Evolutionary conservation across 2,888 invertebrate species (phyloP), one percentile per base, ranked within the genome.

Genomic region (Erpobdella octoculata): DNA sequence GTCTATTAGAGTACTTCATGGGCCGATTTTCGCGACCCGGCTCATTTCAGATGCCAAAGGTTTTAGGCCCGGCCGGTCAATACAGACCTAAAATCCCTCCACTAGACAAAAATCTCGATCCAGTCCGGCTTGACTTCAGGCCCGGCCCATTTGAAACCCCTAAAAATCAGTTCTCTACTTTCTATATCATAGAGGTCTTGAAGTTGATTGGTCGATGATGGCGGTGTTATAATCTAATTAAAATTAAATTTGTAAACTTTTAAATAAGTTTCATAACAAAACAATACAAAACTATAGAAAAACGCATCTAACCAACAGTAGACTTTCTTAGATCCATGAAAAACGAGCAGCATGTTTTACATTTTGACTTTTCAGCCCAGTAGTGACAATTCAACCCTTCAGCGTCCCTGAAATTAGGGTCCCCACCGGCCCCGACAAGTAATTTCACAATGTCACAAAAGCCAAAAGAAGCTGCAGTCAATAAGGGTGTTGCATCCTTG

Each of bases 301-400:
- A 46, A 46, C 46, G 28, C 8, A 3, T 53, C 53, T 8, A 9
- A 21, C 28, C 8, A 53, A 21, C 53, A 25, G 21, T 28, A 53
- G 21, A 5, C 4, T 15, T 53, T 28, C 28, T 53, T 28, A 53
- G 53, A 8, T 62, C 62, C 35, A 5, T 9, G n/a, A 62, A 31
- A 35, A 62, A 62, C 28, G 8, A 33, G 33, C 31, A 33, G 35
- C 62, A 62, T 33, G 8, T 62, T 31, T 12, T 9, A 31, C 62
- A 62, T 62, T 62, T 62, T n/a, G 62, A 62, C 35, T 62, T 62
- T 18, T 28, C 28, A 8, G 35, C 62, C 62, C 62, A 62, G 62
- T 62, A 62, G 33, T 33, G 35, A 5, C 31, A 28, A 33, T 62
- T 62, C 33, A 62, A 35, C n/a, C 62, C 62, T n/a, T 62, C 62